Evolutionary conservation across 2,113 vertebrate species (phyloP).

Genomic region (Brachypteracias leptosomus): DNA sequence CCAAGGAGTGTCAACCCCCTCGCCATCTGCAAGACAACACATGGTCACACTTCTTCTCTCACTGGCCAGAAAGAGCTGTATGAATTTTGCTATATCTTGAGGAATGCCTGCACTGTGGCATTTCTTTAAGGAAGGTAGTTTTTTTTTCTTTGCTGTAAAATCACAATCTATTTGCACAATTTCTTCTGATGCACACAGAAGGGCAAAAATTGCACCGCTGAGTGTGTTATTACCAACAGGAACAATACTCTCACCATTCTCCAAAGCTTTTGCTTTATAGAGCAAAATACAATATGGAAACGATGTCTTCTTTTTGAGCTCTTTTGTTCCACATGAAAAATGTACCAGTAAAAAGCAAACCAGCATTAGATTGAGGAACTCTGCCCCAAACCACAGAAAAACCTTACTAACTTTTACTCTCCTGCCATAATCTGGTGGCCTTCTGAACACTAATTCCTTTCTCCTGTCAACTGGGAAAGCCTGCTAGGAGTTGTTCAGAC

Average conservation of each 20-base stretch:
- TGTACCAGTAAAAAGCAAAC: neutral
- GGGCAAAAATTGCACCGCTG: neutral
- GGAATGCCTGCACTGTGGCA: accelerated
- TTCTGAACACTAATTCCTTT: neutral
- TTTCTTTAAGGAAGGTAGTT: neutral
- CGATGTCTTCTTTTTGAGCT: neutral
- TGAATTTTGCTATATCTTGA: neutral
- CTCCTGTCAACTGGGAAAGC: neutral
- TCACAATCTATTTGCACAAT: neutral
- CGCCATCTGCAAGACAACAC: neutral
- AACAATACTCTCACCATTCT: neutral
- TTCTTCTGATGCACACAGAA: neutral
- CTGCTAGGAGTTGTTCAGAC: accelerated
- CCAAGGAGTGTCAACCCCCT: neutral
- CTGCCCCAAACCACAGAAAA: neutral
- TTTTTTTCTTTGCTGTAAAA: neutral
- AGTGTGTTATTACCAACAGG: neutral
- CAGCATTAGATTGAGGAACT: neutral
- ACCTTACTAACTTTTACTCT: neutral
- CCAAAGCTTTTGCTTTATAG: neutral
- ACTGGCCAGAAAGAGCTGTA: neutral
- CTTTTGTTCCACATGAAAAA: neutral
- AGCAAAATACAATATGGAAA: neutral
- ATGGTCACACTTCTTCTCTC: neutral
- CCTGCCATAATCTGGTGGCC: neutral